Conservation (phyloP, 35 echinoderm and acorn worm genomes). For the Heliocidaris tuberculata region DNA sequence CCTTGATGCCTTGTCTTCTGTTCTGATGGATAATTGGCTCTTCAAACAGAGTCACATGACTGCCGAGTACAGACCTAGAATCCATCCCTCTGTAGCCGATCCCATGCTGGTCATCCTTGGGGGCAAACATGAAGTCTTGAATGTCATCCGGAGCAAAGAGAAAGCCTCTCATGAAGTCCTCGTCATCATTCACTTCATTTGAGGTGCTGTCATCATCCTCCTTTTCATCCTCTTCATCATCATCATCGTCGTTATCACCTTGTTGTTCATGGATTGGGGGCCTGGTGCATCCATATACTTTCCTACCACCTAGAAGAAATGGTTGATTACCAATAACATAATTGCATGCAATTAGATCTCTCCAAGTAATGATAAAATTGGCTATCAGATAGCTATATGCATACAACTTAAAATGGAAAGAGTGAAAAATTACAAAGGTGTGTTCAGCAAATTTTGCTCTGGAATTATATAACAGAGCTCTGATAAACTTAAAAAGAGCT, state of each 20-base stretch:
- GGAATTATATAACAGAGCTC: no score
- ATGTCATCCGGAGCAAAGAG: constrained; percentile 92
- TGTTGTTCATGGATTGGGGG: background rate
- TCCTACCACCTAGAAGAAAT: constrained; percentile 1
- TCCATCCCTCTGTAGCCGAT: constrained; percentile 90
- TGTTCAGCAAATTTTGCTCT: no score
- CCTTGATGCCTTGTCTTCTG: constrained; percentile 71
- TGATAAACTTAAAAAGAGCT: no score
- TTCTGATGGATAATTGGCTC: constrained; percentile 46
- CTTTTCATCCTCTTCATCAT: background rate
- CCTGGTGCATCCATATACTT: constrained; percentile 57
- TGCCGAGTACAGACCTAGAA: constrained; percentile 65
- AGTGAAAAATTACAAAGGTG: no score
- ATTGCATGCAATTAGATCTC: no score
- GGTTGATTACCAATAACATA: no score
- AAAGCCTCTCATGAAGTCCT: constrained; percentile 54
- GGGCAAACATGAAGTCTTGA: constrained; percentile 68
- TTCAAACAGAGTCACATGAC: constrained; percentile 78
- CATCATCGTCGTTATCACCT: background rate
- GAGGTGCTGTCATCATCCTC: background rate
- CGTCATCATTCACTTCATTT: constrained; percentile 32
- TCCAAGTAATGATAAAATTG: no score
- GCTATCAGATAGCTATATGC: no score
- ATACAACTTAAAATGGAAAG: no score
- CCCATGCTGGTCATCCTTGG: constrained; percentile 89